Percentiles rank a stretch among this genome's conserved stretches.
Evolutionary conservation across 2,888 invertebrate genomes (phyloP).

Genomic region (Heliconius sara): DNA sequence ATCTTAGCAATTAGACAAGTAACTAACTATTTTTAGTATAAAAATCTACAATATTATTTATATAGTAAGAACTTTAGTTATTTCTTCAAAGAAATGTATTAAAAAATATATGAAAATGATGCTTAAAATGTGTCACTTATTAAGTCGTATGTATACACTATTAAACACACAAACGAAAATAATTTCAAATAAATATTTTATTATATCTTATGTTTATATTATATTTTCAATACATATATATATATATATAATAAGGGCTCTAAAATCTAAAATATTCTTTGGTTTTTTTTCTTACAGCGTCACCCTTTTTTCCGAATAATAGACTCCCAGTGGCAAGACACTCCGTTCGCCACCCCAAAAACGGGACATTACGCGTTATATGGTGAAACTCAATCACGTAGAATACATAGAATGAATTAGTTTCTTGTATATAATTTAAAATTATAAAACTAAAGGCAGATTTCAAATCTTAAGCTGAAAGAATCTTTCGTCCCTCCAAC

Average conservation of each 20-base stretch:
- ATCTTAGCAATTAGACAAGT: constrained; percentile 27
- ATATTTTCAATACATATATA: too few relatives aligned
- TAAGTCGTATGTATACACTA: too few relatives aligned
- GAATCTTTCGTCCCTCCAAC: constrained; percentile 10
- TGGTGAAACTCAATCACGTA: neutral
- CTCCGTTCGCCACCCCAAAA: neutral
- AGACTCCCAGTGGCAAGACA: neutral
- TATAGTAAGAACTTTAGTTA: neutral
- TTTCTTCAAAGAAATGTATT: too few relatives aligned
- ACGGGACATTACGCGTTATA: neutral
- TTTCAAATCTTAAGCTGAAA: neutral
- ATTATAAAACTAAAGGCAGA: neutral
- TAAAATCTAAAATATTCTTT: neutral
- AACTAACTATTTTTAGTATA: neutral
- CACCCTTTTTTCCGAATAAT: too few relatives aligned
- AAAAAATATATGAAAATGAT: too few relatives aligned
- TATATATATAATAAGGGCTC: too few relatives aligned
- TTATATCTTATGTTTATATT: too few relatives aligned
- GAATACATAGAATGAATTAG: neutral
- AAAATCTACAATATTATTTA: neutral
- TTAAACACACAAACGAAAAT: too few relatives aligned
- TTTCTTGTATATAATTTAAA: neutral
- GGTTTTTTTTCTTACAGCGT: too few relatives aligned
- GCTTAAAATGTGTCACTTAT: too few relatives aligned
- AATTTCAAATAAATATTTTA: too few relatives aligned